Evolutionary conservation across 2,888 invertebrate species (phyloP).

Genomic region (Cordilura impudica): DNA sequence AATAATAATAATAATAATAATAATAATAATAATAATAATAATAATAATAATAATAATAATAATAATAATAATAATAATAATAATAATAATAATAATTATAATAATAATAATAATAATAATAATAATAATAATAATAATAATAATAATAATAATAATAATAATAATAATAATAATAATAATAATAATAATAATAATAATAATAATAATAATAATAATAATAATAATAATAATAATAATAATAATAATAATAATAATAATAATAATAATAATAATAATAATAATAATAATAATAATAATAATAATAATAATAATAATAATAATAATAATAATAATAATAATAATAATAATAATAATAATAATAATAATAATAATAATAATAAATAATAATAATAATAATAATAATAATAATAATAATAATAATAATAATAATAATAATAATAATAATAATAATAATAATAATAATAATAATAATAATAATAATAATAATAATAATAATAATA

Average conservation of each 20-base stretch:
- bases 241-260: constrained; percentile 3
- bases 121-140: neutral
- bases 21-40: constrained; percentile 5
- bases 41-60: constrained; percentile 12
- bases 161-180: constrained; percentile 1
- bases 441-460: neutral
- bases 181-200: neutral
- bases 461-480: too few relatives aligned
- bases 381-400: constrained; percentile 3
- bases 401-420: constrained; percentile 1
- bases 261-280: constrained; percentile 1
- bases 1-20: constrained; percentile 9
- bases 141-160: neutral
- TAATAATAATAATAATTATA: constrained; percentile 12
- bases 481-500: too few relatives aligned
- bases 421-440: constrained; percentile 2
- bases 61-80: constrained; percentile 18
- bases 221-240: constrained; percentile 3
- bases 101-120: constrained; percentile 3
- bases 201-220: constrained; percentile 1
- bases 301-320: neutral
- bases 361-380: constrained; percentile 1
- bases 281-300: constrained; percentile 3
- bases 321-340: constrained; percentile 1
- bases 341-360: constrained; percentile 5